Percentiles rank a stretch among this genome's conserved stretches.
These are phyloP conservation scores for Gallinago paraguaiae DNA, from an alignment of 2,113 vertebrate genomes.

Conservation along the genomic window DNA sequence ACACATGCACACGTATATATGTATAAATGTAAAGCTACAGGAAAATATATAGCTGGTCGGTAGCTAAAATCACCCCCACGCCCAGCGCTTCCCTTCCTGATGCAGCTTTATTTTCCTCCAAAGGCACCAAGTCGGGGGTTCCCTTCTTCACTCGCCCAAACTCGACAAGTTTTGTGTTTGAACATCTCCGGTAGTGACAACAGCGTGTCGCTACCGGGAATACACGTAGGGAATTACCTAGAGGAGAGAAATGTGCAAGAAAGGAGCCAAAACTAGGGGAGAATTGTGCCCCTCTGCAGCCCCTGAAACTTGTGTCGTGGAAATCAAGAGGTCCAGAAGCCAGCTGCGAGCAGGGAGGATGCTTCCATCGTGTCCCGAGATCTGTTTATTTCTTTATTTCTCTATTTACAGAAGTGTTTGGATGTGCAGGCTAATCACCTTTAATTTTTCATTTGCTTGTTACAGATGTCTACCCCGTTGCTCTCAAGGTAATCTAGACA, in stretches of 20 bases:
- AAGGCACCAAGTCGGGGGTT: neutral
- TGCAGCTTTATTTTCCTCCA: neutral
- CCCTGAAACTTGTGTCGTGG: neutral
- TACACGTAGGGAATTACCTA: neutral
- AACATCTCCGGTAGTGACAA: neutral
- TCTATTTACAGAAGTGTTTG: constrained; percentile 69
- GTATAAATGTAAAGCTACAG: neutral
- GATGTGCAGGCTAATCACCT: constrained; percentile 76
- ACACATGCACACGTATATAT: rapidly evolving
- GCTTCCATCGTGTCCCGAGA: constrained; percentile 31
- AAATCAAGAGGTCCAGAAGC: neutral
- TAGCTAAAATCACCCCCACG: neutral
- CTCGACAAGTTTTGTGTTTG: neutral
- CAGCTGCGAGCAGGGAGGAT: neutral
- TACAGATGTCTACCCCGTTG: constrained; percentile 85
- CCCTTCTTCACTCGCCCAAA: neutral
- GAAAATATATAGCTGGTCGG: neutral
- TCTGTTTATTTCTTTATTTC: constrained; percentile 60
- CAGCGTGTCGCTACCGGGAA: neutral
- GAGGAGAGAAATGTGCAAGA: neutral
- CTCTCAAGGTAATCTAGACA: constrained; percentile 88
- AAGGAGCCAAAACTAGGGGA: neutral
- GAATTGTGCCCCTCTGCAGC: neutral
- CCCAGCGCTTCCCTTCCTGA: neutral
- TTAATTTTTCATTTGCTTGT: constrained; percentile 90